A percentile compares a stretch with the other conserved stretches of the same genome.
Evolutionary conservation across 1,140 invertebrate species (phyloP).

Genomic region (Forficula auricularia): DNA sequence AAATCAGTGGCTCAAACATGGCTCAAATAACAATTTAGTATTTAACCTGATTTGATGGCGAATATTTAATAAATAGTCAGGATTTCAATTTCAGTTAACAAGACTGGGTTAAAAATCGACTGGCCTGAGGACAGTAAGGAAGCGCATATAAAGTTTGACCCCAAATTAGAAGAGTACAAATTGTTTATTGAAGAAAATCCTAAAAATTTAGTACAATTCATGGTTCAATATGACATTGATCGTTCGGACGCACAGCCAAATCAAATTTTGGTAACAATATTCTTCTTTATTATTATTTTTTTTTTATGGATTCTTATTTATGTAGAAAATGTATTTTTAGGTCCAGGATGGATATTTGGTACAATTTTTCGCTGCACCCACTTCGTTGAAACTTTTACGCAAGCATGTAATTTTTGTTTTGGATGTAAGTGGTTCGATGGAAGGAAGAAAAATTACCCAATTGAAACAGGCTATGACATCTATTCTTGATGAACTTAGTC

Average conservation of each 20-base stretch:
- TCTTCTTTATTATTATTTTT: too few species aligned
- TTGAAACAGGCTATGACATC: conserved; percentile 27
- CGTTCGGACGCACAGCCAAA: conserved; percentile 28
- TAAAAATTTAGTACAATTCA: conserved; percentile 35
- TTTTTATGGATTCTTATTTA: too few species aligned
- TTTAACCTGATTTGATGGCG: too few species aligned
- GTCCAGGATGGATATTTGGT: conserved; percentile 35
- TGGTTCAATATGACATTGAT: conserved; percentile 44
- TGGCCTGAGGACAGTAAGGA: too few species aligned
- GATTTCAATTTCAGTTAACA: too few species aligned
- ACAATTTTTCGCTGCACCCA: conserved; percentile 32
- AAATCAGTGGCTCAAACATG: too few species aligned
- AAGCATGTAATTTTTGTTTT: conserved; percentile 32
- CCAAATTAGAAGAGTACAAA: too few species aligned
- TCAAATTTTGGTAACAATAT: conserved; percentile 32
- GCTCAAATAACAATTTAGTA: too few species aligned
- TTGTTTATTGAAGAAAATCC: too few species aligned
- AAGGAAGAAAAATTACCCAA: conserved; percentile 26
- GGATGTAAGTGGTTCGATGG: conserved; percentile 31
- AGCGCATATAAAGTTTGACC: too few species aligned
- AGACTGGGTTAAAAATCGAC: too few species aligned
- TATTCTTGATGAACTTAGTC: conserved; percentile 25
- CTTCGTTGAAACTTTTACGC: conserved; percentile 24
- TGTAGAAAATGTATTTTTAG: conserved; percentile 15
- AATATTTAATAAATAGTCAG: too few species aligned